Evolutionary conservation across 1,140 invertebrate species (phyloP).

Genomic region (Drosophila pallidifrons): DNA sequence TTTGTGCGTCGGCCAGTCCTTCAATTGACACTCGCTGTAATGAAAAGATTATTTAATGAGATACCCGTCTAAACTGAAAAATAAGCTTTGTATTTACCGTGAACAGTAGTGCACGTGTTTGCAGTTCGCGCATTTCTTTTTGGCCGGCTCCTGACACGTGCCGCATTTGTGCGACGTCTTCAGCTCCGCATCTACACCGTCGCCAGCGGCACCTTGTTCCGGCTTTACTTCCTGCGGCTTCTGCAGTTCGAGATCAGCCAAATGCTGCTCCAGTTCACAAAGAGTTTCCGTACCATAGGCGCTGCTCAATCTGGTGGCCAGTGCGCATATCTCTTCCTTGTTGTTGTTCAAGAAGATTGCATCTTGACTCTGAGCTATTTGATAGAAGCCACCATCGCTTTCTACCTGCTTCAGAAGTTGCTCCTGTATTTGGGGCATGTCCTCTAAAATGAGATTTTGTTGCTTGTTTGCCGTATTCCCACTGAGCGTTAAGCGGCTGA

Average conservation of each 20-base stretch:
- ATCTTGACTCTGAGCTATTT: conserved; percentile 87
- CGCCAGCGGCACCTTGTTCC: conserved; percentile 31
- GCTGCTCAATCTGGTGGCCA: conserved; percentile 85
- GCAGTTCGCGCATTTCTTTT: conserved; percentile 86
- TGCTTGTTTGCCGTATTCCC: conserved; percentile 56
- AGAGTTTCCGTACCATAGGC: conserved; percentile 86
- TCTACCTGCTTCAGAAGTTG: conserved; percentile 84
- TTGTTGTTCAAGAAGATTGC: conserved; percentile 86
- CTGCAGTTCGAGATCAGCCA: conserved; percentile 41
- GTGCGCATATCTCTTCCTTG: conserved; percentile 85
- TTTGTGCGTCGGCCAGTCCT: conserved; percentile 86
- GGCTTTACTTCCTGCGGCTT: conserved; percentile 30
- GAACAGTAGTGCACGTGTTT: conserved; percentile 86
- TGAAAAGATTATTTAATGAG: not conserved
- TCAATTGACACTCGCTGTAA: conserved; percentile 85
- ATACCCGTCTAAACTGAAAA: not conserved
- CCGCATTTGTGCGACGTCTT: conserved; percentile 67
- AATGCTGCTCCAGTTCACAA: conserved; percentile 84
- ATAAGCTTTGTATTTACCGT: conserved; percentile 56
- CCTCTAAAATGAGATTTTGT: conserved; percentile 86
- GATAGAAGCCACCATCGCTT: conserved; percentile 86
- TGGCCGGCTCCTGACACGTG: conserved; percentile 84
- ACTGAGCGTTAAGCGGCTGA: conserved; percentile 85
- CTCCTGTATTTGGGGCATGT: conserved; percentile 85
- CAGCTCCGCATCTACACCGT: conserved; percentile 1